phyloP scores from a whole-genome alignment of 23 tunicate species.

The Clavelina lepadiformis region DNA sequence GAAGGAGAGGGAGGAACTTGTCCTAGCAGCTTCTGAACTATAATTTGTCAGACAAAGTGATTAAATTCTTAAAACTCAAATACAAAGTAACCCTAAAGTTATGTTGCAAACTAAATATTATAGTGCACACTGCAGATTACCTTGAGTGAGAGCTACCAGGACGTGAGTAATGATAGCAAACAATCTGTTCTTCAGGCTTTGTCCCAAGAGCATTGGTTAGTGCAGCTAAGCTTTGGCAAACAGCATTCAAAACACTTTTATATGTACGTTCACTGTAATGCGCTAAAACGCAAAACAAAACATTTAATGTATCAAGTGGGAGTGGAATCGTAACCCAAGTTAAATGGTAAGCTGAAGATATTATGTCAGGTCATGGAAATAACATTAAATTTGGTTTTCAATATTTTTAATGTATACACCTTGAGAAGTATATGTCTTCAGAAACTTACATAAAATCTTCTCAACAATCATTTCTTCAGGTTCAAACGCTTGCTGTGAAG shows the following conservation, averaged over 20 bases:
- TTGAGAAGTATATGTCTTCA: too few relatives aligned
- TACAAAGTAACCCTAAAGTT: background rate
- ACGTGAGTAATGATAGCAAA: slow-evolving; percentile 41
- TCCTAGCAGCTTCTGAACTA: slow-evolving; percentile 26
- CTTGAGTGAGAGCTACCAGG: slow-evolving; percentile 79
- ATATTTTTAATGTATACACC: too few relatives aligned
- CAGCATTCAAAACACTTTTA: slow-evolving; percentile 46
- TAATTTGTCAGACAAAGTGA: background rate
- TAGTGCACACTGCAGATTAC: too few relatives aligned
- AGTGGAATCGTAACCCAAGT: too few relatives aligned
- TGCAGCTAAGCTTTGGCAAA: slow-evolving; percentile 40
- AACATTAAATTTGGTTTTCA: too few relatives aligned
- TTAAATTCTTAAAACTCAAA: background rate
- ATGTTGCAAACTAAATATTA: too few relatives aligned
- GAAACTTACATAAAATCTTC: slow-evolving; percentile 40
- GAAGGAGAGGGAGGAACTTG: slow-evolving; percentile 53
- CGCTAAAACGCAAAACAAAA: too few relatives aligned
- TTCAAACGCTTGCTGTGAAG: slow-evolving; percentile 36
- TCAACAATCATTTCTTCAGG: slow-evolving; percentile 43
- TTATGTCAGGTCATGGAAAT: too few relatives aligned
- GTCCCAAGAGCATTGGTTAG: slow-evolving; percentile 38
- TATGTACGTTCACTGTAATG: slow-evolving; percentile 62
- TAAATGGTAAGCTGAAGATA: too few relatives aligned
- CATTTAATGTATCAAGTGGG: too few relatives aligned
- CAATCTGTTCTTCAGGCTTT: slow-evolving; percentile 6